Conservation (phyloP, 2,888 invertebrate genomes). For the Caprella mutica region DNA sequence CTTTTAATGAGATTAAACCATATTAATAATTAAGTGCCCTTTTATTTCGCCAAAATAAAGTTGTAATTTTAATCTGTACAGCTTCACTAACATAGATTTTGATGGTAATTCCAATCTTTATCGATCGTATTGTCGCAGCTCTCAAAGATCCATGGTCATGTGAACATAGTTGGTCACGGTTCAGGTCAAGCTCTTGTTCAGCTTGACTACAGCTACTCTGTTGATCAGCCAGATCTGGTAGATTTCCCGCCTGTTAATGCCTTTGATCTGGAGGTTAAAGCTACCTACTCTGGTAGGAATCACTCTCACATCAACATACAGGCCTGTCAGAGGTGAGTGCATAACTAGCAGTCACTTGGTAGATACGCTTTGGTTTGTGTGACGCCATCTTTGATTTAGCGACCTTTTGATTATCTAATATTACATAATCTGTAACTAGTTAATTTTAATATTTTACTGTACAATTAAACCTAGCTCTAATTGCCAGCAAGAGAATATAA, state of each 20-base stretch:
- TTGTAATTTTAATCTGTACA: not conserved
- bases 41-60: too few relatives aligned
- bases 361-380: too few relatives aligned
- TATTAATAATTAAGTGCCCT: too few relatives aligned
- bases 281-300: constrained; percentile 40
- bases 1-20: too few relatives aligned
- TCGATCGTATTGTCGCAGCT: constrained; percentile 37
- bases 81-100: not conserved
- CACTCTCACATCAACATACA: constrained; percentile 40
- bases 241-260: constrained; percentile 40
- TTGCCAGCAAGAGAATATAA: too few relatives aligned
- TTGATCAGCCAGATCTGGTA: constrained; percentile 36
- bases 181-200: constrained; percentile 44
- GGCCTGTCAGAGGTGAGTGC: constrained; percentile 36
- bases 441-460: too few relatives aligned
- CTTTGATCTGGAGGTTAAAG: constrained; percentile 44
- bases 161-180: constrained; percentile 41
- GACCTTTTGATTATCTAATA: not conserved
- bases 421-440: not conserved
- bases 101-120: not conserved
- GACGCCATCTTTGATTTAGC: too few relatives aligned
- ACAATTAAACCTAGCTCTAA: too few relatives aligned
- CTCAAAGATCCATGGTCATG: constrained; percentile 42
- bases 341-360: too few relatives aligned
- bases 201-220: constrained; percentile 39